These are phyloP conservation scores for Saccostrea echinata DNA, from an alignment of 1,140 invertebrate species.

Conservation along the genomic window DNA sequence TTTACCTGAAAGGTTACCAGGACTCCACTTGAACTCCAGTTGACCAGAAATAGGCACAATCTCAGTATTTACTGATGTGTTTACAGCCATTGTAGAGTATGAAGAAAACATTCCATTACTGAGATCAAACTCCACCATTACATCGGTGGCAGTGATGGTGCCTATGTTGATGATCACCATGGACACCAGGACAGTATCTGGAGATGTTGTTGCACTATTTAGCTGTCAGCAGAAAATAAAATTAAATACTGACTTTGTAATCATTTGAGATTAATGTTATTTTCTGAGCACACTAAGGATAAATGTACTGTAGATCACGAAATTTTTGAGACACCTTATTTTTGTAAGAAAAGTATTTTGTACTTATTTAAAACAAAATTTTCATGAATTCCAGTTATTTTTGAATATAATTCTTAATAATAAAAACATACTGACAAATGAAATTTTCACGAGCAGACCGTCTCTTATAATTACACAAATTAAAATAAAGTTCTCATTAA, in stretches of 20 bases:
- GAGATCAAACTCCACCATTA: conserved; percentile 47
- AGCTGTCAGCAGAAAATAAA: conserved; percentile 4
- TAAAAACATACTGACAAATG: too few relatives aligned
- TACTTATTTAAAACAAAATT: too few relatives aligned
- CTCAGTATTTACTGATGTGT: background rate
- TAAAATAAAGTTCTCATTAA: too few relatives aligned
- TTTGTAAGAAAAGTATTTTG: too few relatives aligned
- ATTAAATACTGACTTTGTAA: background rate
- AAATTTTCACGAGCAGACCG: too few relatives aligned
- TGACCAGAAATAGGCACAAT: background rate
- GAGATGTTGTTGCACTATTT: background rate
- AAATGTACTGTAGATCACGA: too few relatives aligned
- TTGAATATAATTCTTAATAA: too few relatives aligned
- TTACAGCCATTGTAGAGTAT: conserved; percentile 25
- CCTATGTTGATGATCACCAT: conserved; percentile 41
- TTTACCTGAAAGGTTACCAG: background rate
- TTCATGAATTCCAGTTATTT: too few relatives aligned
- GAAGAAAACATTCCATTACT: conserved; percentile 37
- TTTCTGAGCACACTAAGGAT: background rate
- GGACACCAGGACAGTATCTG: conserved; percentile 40
- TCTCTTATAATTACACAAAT: too few relatives aligned
- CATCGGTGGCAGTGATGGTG: conserved; percentile 2
- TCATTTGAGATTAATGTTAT: background rate
- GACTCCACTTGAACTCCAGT: conserved; percentile 9
- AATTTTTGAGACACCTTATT: too few relatives aligned